Evolutionary conservation across 2,888 invertebrate genomes (phyloP), one percentile per base, ranked within the genome.

Genomic region (Philonicus albiceps): DNA sequence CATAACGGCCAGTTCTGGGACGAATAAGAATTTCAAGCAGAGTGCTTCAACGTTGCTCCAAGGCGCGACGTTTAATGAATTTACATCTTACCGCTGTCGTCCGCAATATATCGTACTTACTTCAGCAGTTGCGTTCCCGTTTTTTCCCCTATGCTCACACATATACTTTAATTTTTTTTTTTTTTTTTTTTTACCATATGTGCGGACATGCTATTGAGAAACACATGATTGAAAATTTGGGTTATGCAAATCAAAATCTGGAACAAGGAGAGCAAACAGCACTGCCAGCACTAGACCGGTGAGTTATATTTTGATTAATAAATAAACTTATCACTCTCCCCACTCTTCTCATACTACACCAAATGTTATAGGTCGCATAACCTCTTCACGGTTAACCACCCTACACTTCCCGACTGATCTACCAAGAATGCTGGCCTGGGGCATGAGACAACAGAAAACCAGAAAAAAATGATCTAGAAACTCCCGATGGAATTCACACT

Each of bases 1-100:
- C 86, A 87, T 87, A 87, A 87, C 84, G 72, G 80, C 27, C 55
- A 85, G 55, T 75, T 53, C 55, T 34, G 85, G 53, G 49, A 55
- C 73, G 75, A 55, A 85, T 53, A 85, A 85, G 75, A 53, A 85
- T 34, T 64, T 55, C 11, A 34, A 83, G 64, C 27, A n/a, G 64
- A 64, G 64, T 64, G 27, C 27, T 27, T 64, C 11, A 27, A 27
- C 19, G 8, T 7, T 64, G 64, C 22, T 64, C 30, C 30, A n/a
- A 74, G 22, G 64, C 64, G 64, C 64, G 64, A 22, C 64, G 13
- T 49, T 78, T 78, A 43, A 43, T 49, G 43, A 43, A 43, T 78
- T 78, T 78, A 16, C 49, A 78, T 78, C 30, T 22, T 40, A 78
- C 13, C 22, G 30, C 22, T 43, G 76, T 16, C 40, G 22, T 27